Conservation (phyloP, 2,113 vertebrate genomes). For the Oenanthe melanoleuca region DNA sequence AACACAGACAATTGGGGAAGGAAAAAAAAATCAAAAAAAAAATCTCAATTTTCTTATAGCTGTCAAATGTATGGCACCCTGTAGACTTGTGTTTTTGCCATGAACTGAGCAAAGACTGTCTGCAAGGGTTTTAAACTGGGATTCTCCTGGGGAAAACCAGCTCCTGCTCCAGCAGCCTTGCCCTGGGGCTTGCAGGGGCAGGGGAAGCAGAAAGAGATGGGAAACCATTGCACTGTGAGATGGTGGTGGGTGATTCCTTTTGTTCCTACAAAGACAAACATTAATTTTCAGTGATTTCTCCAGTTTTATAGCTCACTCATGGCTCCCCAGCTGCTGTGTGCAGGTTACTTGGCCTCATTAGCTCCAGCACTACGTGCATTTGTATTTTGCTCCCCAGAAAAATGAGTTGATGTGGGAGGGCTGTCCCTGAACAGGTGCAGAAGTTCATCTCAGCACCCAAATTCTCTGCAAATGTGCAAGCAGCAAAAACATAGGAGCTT, state of each 20-base stretch:
- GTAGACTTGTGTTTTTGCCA: background rate
- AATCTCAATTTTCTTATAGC: background rate
- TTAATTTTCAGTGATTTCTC: background rate
- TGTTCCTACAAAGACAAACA: background rate
- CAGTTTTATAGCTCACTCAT: background rate
- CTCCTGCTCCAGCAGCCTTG: background rate
- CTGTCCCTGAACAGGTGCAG: background rate
- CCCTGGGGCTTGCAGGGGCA: background rate
- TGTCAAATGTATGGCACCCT: background rate
- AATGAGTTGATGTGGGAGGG: rapidly evolving
- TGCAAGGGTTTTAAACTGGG: background rate
- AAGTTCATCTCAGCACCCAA: background rate
- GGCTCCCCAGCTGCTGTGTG: background rate
- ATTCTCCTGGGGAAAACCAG: background rate
- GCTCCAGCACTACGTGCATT: background rate
- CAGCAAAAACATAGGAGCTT: background rate
- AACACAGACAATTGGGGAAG: background rate
- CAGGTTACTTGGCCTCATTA: background rate
- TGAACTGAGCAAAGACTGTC: background rate
- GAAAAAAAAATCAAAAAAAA: background rate
- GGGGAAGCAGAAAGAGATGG: background rate
- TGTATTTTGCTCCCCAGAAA: background rate
- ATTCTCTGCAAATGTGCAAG: background rate
- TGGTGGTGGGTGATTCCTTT: background rate
- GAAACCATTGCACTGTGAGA: background rate